Percentiles rank a stretch among this genome's conserved stretches.
Conservation (phyloP, 2,888 invertebrate species). For the Mythimna lalbum region DNA sequence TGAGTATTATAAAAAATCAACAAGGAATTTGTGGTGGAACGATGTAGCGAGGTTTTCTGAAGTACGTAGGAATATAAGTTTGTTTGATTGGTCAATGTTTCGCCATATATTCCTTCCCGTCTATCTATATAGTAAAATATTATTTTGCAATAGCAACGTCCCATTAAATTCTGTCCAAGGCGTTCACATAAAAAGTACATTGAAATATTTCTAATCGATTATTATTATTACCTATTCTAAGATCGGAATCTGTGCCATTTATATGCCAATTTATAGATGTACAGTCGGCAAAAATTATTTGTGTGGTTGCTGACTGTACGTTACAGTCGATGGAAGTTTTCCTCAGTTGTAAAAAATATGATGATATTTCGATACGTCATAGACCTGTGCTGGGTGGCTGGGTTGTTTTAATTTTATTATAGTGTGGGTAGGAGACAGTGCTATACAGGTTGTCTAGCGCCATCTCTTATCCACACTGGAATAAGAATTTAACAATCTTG, state of each 20-base stretch:
- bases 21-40: neutral
- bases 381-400: no score
- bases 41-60: neutral
- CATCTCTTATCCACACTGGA: no score
- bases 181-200: conserved; percentile 40
- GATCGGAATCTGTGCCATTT: conserved; percentile 56
- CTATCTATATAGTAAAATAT: conserved; percentile 9
- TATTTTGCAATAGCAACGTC: conserved; percentile 36
- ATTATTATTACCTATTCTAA: conserved; percentile 16
- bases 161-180: conserved; percentile 59
- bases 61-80: neutral
- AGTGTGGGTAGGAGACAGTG: no score
- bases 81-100: conserved; percentile 4
- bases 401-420: no score
- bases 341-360: conserved; percentile 21
- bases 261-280: conserved; percentile 37
- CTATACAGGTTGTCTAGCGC: no score
- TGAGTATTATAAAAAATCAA: conserved; percentile 8
- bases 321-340: conserved; percentile 44
- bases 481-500: no score
- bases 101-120: neutral
- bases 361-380: no score
- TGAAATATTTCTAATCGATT: conserved; percentile 10
- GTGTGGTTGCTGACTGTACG: conserved; percentile 11
- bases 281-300: conserved; percentile 2